Evolutionary conservation across 2,113 vertebrate genomes (phyloP).

Genomic region (Mungos mungo): DNA sequence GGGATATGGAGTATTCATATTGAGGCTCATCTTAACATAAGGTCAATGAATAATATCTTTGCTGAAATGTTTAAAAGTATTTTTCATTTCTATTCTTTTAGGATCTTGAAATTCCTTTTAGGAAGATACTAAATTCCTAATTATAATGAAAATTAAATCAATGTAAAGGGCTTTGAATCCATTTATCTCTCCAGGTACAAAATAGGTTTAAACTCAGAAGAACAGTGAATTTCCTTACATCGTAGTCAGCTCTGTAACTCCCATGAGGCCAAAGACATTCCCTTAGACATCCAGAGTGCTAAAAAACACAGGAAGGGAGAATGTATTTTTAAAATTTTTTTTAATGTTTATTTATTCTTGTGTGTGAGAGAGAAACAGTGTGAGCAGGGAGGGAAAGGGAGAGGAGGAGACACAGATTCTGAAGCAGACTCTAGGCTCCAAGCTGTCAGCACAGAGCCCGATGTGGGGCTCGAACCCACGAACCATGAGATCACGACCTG

Average conservation of each 20-base stretch:
- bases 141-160: constrained; percentile 5
- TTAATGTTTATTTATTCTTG: not conserved
- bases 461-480: too few species aligned
- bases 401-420: too few species aligned
- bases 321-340: too few species aligned
- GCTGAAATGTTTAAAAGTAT: not conserved
- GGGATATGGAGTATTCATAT: not conserved
- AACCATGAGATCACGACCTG: too few species aligned
- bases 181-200: not conserved
- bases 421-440: too few species aligned
- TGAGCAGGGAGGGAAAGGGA: too few species aligned
- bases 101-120: not conserved
- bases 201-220: not conserved
- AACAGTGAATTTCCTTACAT: not conserved
- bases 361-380: too few species aligned
- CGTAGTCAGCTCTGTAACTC: not conserved
- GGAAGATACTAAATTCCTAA: not conserved
- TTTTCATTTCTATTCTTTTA: not conserved
- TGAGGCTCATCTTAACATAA: not conserved
- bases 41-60: not conserved
- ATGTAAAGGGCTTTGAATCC: not conserved
- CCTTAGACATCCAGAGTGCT: not conserved
- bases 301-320: not conserved
- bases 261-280: not conserved
- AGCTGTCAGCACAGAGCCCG: too few species aligned